phyloP scores from a whole-genome alignment of 2,113 vertebrate genomes.

The Oceanodroma tethys region DNA sequence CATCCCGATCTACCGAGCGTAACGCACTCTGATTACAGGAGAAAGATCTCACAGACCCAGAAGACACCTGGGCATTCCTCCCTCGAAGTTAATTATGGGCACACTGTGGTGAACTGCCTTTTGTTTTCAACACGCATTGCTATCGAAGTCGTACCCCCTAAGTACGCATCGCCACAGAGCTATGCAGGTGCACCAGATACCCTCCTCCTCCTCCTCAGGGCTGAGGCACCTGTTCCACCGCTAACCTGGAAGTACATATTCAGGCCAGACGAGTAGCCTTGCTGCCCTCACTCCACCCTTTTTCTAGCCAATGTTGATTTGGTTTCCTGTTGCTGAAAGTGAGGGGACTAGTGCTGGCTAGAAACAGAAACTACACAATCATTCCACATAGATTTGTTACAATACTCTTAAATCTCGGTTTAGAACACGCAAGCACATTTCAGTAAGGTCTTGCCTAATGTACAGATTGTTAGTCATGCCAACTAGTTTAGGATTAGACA shows the following conservation, averaged over 20 bases:
- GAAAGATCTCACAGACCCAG: not conserved
- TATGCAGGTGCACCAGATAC: not conserved
- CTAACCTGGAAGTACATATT: not conserved
- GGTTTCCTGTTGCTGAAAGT: not conserved
- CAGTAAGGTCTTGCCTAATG: not conserved
- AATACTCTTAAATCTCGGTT: slow-evolving; percentile 14
- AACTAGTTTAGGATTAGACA: slow-evolving; percentile 32
- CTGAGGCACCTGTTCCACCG: not conserved
- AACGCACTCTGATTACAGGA: not conserved
- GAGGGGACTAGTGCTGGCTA: not conserved
- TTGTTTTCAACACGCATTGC: not conserved
- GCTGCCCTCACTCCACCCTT: not conserved
- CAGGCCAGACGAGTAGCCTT: not conserved
- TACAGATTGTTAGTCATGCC: slow-evolving; percentile 25
- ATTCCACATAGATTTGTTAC: slow-evolving; percentile 7
- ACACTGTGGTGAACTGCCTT: not conserved
- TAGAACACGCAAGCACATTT: slow-evolving; percentile 2
- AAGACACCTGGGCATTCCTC: not conserved
- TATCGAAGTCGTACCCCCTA: not conserved
- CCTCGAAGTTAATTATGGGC: not conserved
- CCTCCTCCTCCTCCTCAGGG: not conserved
- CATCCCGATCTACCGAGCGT: not conserved
- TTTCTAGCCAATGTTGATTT: not conserved
- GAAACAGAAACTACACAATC: slow-evolving; percentile 24
- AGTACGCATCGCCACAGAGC: not conserved